Conservation (phyloP, 2,888 invertebrate genomes). For the Amorpha juglandis region DNA sequence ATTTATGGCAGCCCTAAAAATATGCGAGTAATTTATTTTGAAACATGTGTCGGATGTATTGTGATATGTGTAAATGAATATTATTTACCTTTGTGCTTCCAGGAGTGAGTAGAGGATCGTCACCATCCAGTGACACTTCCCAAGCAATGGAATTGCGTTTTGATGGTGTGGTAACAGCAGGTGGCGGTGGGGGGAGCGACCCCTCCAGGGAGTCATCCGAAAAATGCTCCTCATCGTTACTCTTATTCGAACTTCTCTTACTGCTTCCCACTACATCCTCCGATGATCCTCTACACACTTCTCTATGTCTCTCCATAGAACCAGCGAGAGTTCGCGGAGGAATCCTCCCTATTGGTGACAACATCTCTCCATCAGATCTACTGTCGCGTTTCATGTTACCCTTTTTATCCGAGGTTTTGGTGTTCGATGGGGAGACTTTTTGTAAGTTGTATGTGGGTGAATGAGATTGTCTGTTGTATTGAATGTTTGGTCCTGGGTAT, state of each 20-base stretch:
- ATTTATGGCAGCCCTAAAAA: too few relatives aligned
- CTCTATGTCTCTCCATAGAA: constrained; percentile 90
- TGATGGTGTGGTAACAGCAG: constrained; percentile 82
- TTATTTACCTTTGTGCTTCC: constrained; percentile 86
- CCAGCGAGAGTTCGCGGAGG: constrained; percentile 89
- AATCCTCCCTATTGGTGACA: constrained; percentile 81
- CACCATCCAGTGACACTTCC: constrained; percentile 92
- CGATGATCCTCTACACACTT: constrained; percentile 88
- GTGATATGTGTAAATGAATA: not conserved
- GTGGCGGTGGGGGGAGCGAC: constrained; percentile 87
- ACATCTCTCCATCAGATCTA: constrained; percentile 73
- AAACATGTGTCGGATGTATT: too few relatives aligned
- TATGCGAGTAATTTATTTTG: too few relatives aligned
- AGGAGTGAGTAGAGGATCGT: constrained; percentile 88
- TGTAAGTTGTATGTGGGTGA: constrained; percentile 74
- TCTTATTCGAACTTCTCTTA: constrained; percentile 64
- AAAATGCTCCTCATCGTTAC: constrained; percentile 85
- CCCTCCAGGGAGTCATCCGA: constrained; percentile 94
- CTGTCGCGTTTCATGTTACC: constrained; percentile 65
- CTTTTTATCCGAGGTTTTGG: constrained; percentile 67
- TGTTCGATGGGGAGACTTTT: constrained; percentile 74
- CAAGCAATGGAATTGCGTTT: constrained; percentile 93
- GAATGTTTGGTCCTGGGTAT: constrained; percentile 84
- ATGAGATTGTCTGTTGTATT: constrained; percentile 65
- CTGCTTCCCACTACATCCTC: constrained; percentile 74